These are phyloP conservation scores for Phyllopteryx taeniolatus DNA, from an alignment of 2,113 vertebrate species.

Conservation along the genomic window DNA sequence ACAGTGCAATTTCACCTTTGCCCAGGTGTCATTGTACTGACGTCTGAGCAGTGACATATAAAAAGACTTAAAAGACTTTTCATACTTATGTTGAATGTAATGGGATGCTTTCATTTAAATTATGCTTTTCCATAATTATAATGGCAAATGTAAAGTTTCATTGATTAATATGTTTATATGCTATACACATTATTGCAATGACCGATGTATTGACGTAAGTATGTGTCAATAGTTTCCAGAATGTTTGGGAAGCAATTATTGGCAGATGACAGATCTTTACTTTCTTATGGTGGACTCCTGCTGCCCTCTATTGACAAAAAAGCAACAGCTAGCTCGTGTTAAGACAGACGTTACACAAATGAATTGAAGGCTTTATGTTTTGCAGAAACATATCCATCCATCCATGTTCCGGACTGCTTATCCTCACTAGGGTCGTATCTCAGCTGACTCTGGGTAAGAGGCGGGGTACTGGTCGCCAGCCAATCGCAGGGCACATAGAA, in stretches of 20 bases:
- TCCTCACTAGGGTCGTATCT: too few species aligned
- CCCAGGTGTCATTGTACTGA: too few species aligned
- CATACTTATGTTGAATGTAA: background rate
- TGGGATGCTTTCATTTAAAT: background rate
- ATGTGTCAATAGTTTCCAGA: background rate
- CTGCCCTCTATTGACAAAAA: conserved; percentile 49
- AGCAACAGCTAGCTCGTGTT: background rate
- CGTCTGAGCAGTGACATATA: too few species aligned
- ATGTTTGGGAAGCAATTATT: background rate
- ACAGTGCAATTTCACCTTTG: too few species aligned
- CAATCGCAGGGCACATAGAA: too few species aligned
- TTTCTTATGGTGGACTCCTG: conserved; percentile 20
- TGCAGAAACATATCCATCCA: background rate
- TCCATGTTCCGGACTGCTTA: background rate
- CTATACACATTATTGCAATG: too few species aligned
- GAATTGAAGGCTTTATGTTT: background rate
- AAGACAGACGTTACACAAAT: background rate
- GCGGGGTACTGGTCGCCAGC: too few species aligned
- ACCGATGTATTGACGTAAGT: background rate
- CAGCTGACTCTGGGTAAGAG: too few species aligned
- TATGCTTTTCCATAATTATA: too few species aligned
- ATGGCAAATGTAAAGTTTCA: too few species aligned
- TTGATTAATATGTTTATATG: too few species aligned
- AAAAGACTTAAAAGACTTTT: background rate
- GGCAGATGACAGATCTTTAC: background rate